Conservation (phyloP, 2,113 vertebrate species). For the Aptenodytes patagonicus region DNA sequence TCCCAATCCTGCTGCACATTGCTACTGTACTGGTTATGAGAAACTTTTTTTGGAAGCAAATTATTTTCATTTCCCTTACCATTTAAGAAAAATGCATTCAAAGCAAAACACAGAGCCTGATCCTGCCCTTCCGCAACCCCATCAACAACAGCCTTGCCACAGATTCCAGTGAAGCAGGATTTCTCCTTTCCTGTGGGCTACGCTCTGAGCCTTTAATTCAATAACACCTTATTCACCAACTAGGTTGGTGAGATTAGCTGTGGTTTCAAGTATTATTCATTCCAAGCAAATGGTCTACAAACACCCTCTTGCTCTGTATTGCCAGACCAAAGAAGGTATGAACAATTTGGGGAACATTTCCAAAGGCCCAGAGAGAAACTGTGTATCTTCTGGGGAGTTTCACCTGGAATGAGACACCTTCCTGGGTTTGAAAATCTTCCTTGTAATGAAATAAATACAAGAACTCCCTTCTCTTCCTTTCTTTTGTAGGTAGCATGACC, state of each 20-base stretch:
- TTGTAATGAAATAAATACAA: not conserved
- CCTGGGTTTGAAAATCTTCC: not conserved
- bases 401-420: not conserved
- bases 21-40: not conserved
- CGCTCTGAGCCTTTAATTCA: slow-evolving; percentile 5
- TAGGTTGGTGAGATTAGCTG: not conserved
- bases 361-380: not conserved
- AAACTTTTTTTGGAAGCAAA: not conserved
- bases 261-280: not conserved
- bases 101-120: not conserved
- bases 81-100: not conserved
- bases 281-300: not conserved
- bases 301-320: not conserved
- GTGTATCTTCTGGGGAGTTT: not conserved
- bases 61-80: not conserved
- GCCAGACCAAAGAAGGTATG: not conserved
- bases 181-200: not conserved
- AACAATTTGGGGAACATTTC: not conserved
- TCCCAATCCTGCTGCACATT: not conserved
- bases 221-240: not conserved
- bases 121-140: not conserved
- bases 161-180: not conserved
- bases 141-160: not conserved
- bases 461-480: not conserved
- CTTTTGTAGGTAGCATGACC: not conserved